These are phyloP conservation scores for Ennomos fuscantarius DNA, from an alignment of 2,888 invertebrate species.

Conservation along the genomic window DNA sequence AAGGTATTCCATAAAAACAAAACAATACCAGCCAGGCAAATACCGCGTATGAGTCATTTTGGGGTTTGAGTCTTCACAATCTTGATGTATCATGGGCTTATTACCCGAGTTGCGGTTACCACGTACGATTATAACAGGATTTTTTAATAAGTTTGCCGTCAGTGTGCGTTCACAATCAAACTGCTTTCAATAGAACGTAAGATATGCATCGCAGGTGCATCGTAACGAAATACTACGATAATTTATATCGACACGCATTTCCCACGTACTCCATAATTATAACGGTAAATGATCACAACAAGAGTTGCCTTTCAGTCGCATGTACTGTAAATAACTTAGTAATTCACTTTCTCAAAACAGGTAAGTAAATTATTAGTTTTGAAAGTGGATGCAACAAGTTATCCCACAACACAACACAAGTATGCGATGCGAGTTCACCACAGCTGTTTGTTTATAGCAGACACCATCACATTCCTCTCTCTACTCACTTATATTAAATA, in stretches of 20 bases:
- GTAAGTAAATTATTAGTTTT: constrained; percentile 69
- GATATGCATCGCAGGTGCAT: constrained; percentile 78
- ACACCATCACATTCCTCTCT: constrained; percentile 27
- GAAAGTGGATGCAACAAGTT: constrained; percentile 77
- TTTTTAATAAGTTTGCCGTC: constrained; percentile 54
- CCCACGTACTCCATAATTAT: constrained; percentile 58
- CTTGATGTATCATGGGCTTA: constrained; percentile 58
- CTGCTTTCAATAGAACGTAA: constrained; percentile 53
- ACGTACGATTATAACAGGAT: constrained; percentile 64
- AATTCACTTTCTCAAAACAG: constrained; percentile 70
- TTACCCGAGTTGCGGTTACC: constrained; percentile 62
- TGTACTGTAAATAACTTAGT: constrained; percentile 56
- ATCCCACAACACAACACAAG: constrained; percentile 41
- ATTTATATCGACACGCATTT: constrained; percentile 62
- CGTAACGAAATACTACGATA: constrained; percentile 65
- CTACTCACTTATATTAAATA: constrained; percentile 17
- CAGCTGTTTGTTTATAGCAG: constrained; percentile 39
- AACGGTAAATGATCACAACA: constrained; percentile 74
- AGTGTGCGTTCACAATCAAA: constrained; percentile 57
- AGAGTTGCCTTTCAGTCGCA: constrained; percentile 51
- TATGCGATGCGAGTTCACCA: neutral
- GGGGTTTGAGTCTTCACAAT: constrained; percentile 59
- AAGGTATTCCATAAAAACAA: constrained; percentile 74
- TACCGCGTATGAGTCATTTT: constrained; percentile 79
- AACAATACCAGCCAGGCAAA: constrained; percentile 72